Evolutionary conservation across 2,113 vertebrate genomes (phyloP), one percentile per base, ranked within the genome.

Genomic region (Colistium nudipinnis): DNA sequence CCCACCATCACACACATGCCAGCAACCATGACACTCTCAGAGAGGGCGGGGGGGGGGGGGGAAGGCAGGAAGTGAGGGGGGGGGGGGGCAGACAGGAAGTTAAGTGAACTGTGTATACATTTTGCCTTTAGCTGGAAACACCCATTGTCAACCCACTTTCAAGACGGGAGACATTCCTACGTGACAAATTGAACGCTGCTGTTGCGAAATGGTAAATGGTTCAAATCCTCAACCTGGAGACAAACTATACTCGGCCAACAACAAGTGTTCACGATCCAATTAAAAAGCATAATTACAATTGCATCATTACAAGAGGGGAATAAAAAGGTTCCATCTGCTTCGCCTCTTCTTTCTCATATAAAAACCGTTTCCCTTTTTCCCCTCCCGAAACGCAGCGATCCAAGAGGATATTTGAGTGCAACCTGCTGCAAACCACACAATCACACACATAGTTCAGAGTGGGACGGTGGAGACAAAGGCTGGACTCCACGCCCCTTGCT

Each of bases 401-500:
- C 30, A 36, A 72, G 59, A 67, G 39, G 38, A 69, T 57, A 62
- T 69, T 70, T 61, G 17, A 76, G 63, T 41, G 41, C 48, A 83
- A 78, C 72, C 44, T 77, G 27, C 76, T 70, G 70, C 48, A 74
- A 63, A 55, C 55, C 56, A 62, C 60, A 57, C 31, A 74, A 64
- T 63, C 68, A 62, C 64, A 70, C 65, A 81, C 73, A 85, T n/a
- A 74, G 67, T 77, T 78, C 61, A 76, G 60, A 70, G 76, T 65
- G 74, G 82, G 84, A 75, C 63, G 66, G 80, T 43, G 65, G 70
- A 85, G 84, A 90, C 91, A 93, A 91, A 92, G 72, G 72, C 78
- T 70, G 68, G 76, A 70, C 63, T 80, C 85, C 65, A 77, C 76
- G 53, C 82, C 86, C 82, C 83, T 89, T 48, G 64, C 86, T 89